phyloP scores from a whole-genome alignment of 2,888 invertebrate genomes.

The Clitarchus hookeri region DNA sequence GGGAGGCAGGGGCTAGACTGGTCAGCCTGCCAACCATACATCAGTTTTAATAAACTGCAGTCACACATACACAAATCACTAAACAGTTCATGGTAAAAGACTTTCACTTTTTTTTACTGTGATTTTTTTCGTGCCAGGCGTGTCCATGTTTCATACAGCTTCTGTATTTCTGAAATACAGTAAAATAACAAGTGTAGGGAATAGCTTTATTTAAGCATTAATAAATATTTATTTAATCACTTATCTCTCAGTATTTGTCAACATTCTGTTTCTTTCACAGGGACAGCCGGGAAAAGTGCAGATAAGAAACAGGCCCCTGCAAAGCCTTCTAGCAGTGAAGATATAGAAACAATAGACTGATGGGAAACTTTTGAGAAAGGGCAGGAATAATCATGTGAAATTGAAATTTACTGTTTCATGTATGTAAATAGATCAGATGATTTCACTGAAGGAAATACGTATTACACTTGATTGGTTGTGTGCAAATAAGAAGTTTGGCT shows the following conservation, averaged over 20 bases:
- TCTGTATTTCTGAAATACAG: too few relatives aligned
- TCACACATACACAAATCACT: too few relatives aligned
- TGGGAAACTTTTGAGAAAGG: neutral
- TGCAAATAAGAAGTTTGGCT: neutral
- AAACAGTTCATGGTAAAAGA: too few relatives aligned
- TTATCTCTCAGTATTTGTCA: neutral
- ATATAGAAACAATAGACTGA: constrained; percentile 8
- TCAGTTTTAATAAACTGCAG: too few relatives aligned
- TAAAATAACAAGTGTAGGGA: too few relatives aligned
- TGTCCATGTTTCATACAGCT: too few relatives aligned
- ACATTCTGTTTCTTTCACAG: neutral
- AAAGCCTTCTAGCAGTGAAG: neutral
- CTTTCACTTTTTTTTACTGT: too few relatives aligned
- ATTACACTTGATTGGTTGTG: neutral
- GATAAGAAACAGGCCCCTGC: neutral
- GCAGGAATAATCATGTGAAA: neutral
- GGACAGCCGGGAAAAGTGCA: neutral
- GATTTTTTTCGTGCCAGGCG: too few relatives aligned
- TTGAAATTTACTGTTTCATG: neutral
- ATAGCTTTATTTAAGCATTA: too few relatives aligned
- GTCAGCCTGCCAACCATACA: too few relatives aligned
- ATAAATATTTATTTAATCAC: too few relatives aligned
- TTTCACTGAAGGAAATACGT: neutral
- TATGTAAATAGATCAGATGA: neutral
- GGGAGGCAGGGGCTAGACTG: too few relatives aligned